Evolutionary conservation across 2,797 vertebrate genomes (phyloP), one percentile per base, ranked within the genome.

Genomic region (Acipenser oxyrinchus): DNA sequence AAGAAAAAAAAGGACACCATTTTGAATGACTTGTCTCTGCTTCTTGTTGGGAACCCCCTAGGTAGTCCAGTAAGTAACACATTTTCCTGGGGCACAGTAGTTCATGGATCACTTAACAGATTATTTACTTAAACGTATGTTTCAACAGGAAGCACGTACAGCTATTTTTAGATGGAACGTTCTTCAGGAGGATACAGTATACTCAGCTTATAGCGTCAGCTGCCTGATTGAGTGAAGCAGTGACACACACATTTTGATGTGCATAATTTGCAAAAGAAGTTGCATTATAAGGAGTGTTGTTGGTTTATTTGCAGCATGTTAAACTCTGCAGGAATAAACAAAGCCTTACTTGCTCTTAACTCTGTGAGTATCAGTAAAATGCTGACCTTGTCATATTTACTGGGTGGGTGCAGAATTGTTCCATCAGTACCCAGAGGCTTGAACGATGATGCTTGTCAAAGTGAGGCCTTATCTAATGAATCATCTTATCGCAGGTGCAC

Each of bases 321-420:
- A 81, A 77, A 78, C 74, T 79, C 82, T 82, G 80, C 75, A 75
- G 80, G 76, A 84, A 80, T 90, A 89, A 93, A 89, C 87, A 92
- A 89, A 90, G 82, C 84, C 86, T 77, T 84, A 80, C 81, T 86
- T 81, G 74, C 59, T 81, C 77, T 79, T 78, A 80, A 81, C 81
- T 75, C 73, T 61, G 74, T 78, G 81, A 84, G 84, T 82, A 80
- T 77, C 82, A 83, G 80, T 87, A 94, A 94, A 94, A 89, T 73
- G 94, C 94, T 96, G 95, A 98, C 94, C 95, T 96, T 98, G 93
- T 96, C 95, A 90, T 94, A 95, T 95, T 96, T 93, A 90, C 90
- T 90, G 91, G 91, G 90, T 82, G 84, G 91, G 89, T 92, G 87
- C 87, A 92, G 92, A 92, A 96, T 96, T 95, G 93, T 93, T 94